phyloP scores from a whole-genome alignment of 2,888 invertebrate species.

The Ganaspis brasiliensis region DNA sequence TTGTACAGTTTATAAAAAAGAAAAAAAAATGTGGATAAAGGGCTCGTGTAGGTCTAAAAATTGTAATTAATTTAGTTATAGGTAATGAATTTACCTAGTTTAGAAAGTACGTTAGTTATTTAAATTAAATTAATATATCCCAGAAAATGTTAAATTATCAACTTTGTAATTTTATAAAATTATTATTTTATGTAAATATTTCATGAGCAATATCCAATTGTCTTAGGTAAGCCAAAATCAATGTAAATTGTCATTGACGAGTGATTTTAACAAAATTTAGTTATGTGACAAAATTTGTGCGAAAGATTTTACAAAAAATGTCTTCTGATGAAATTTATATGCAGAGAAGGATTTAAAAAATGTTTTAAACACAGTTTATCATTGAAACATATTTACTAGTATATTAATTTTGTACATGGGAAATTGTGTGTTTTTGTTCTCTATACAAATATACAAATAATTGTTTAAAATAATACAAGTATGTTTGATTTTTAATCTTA shows the following conservation, averaged over 20 bases:
- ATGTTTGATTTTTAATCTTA: not conserved
- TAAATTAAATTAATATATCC: not conserved
- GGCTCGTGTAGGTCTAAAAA: not conserved
- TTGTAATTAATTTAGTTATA: constrained; percentile 17
- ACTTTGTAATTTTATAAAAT: not conserved
- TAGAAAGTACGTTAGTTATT: constrained; percentile 2
- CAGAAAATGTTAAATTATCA: no score
- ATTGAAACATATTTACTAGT: constrained; percentile 74
- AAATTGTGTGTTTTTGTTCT: constrained; percentile 59
- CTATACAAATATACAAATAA: constrained; percentile 46
- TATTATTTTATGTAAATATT: not conserved
- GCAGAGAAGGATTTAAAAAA: no score
- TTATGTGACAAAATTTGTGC: no score
- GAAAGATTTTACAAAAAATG: no score
- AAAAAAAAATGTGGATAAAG: not conserved
- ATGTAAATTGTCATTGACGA: no score
- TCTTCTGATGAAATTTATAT: no score
- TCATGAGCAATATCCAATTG: not conserved
- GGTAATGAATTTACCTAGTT: not conserved
- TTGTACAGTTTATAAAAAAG: constrained; percentile 7
- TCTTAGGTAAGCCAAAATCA: no score
- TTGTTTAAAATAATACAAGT: constrained; percentile 53
- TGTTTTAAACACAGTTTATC: no score
- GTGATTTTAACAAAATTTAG: no score
- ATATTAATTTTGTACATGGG: constrained; percentile 71